phyloP scores from a whole-genome alignment of 2,888 invertebrate genomes.

The Brachyptera putata region DNA sequence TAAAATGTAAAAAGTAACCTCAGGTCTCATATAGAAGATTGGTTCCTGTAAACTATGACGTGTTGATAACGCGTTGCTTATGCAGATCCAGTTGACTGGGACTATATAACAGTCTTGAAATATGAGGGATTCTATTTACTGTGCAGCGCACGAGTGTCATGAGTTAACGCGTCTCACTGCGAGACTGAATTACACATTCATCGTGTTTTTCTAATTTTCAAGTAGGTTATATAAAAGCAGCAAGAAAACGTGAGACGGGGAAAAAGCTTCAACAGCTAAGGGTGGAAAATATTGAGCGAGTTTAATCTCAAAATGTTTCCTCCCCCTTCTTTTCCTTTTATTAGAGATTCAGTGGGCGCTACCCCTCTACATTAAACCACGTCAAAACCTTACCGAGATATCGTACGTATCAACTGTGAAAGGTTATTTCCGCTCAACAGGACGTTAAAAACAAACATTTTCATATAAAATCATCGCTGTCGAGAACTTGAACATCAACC shows the following conservation, averaged over 20 bases:
- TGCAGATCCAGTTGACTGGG: no score
- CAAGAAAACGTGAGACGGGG: neutral
- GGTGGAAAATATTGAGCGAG: neutral
- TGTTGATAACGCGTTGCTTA: no score
- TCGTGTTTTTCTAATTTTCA: constrained; percentile 5
- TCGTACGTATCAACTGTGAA: neutral
- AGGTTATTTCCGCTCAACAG: constrained; percentile 6
- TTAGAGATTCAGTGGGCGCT: neutral
- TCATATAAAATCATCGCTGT: neutral
- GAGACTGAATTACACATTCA: neutral
- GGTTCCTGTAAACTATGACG: no score
- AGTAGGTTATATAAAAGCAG: constrained; percentile 10
- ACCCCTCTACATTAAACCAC: neutral
- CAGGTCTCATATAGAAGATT: no score
- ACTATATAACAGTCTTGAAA: no score
- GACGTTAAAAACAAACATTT: neutral
- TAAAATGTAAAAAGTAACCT: no score
- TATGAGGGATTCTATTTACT: no score
- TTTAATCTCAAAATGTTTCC: constrained; percentile 1
- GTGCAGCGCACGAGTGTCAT: no score
- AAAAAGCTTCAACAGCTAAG: neutral
- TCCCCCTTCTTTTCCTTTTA: neutral
- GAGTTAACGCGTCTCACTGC: no score
- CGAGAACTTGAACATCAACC: no score
- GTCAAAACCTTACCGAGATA: neutral